These are phyloP conservation scores for Sebastes minor DNA, from an alignment of 2,797 vertebrate species.

Conservation along the genomic window DNA sequence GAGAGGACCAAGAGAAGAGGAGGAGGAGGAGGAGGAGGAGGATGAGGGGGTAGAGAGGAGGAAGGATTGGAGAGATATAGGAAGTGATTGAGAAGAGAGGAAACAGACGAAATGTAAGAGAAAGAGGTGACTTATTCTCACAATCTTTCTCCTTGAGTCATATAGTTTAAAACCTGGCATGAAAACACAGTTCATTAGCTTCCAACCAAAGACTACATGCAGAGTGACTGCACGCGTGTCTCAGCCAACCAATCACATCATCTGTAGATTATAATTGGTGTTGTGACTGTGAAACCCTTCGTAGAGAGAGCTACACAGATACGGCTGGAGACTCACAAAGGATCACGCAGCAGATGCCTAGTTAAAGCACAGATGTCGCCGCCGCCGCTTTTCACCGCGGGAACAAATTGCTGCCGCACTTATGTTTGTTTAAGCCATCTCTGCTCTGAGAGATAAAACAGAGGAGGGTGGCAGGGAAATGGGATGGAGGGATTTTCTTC, in stretches of 20 bases:
- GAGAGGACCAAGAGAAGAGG: not conserved
- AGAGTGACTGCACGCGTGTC: not conserved
- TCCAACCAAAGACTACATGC: slow-evolving; percentile 1
- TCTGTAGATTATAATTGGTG: slow-evolving; percentile 20
- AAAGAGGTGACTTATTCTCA: not conserved
- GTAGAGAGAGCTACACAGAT: not conserved
- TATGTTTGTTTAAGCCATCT: slow-evolving; percentile 35
- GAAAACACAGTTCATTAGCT: slow-evolving; percentile 28
- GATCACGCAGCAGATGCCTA: not conserved
- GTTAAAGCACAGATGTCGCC: slow-evolving; percentile 2
- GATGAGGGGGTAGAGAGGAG: not conserved
- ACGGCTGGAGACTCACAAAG: not conserved
- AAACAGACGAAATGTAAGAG: not conserved
- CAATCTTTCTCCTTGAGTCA: not conserved
- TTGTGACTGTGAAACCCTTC: slow-evolving; percentile 11
- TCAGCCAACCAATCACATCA: slow-evolving; percentile 8
- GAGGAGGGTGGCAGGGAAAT: not conserved
- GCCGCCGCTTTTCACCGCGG: not conserved
- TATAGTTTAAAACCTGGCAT: not conserved
- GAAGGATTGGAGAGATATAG: not conserved
- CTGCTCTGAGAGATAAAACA: slow-evolving; percentile 47
- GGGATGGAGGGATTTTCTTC: slow-evolving; percentile 12
- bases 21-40: not conserved
- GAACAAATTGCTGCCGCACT: slow-evolving; percentile 32
- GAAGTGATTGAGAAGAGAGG: not conserved